A percentile compares a stretch with the other conserved stretches of the same genome.
phyloP scores from a whole-genome alignment of 2,888 invertebrate species.

The Heliconius sara region DNA sequence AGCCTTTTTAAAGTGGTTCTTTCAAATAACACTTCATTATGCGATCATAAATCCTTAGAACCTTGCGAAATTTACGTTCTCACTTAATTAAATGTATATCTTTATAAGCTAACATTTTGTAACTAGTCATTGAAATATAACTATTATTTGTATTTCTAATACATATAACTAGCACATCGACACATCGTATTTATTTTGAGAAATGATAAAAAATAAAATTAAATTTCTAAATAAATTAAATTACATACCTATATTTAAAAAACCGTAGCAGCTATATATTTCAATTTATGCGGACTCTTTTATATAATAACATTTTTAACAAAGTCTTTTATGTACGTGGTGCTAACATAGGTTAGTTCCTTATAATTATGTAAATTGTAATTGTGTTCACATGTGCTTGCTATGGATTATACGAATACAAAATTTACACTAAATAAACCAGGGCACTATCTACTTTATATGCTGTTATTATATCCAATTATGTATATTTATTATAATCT shows the following conservation, averaged over 20 bases:
- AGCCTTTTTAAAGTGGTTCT: not conserved
- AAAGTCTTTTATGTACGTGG: not conserved
- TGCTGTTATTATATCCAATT: not conserved
- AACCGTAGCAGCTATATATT: not conserved
- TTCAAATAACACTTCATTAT: not conserved
- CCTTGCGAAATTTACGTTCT: slow-evolving; percentile 8
- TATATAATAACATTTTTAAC: slow-evolving; percentile 4
- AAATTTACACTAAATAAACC: not conserved
- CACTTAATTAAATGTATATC: not conserved
- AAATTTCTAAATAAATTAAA: not conserved
- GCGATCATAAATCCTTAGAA: not conserved
- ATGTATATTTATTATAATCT: slow-evolving; percentile 1
- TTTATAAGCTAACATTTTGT: not conserved
- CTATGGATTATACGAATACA: slow-evolving; percentile 1
- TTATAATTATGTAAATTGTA: slow-evolving; percentile 10
- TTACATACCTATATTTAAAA: not conserved
- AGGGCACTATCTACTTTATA: not conserved
- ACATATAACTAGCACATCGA: too few relatives aligned
- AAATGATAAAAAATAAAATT: not conserved
- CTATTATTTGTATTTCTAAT: not conserved
- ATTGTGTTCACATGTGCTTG: not conserved
- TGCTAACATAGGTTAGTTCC: not conserved
- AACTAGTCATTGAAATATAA: not conserved
- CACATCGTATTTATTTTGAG: not conserved
- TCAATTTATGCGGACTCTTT: not conserved